phyloP scores from a whole-genome alignment of 2,888 invertebrate species.

The Dinocampus coccinellae region DNA sequence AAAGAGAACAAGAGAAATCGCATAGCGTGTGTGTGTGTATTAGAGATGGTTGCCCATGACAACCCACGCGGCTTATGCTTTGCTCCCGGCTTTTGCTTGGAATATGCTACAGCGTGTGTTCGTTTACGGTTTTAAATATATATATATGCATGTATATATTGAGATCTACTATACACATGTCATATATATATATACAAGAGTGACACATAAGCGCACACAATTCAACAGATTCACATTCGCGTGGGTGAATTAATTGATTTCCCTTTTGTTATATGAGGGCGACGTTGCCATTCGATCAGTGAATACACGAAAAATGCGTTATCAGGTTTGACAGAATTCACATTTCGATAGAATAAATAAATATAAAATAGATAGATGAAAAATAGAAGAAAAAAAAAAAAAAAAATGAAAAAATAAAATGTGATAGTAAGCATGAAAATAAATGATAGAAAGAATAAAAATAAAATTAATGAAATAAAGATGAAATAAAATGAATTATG shows the following conservation, averaged over 20 bases:
- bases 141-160: no score
- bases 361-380: background rate
- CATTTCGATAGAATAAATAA: slow-evolving; percentile 7
- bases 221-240: slow-evolving; percentile 34
- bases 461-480: background rate
- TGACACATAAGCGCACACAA: slow-evolving; percentile 20
- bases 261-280: slow-evolving; percentile 51
- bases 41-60: slow-evolving; percentile 63
- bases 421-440: no score
- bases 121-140: slow-evolving; percentile 19
- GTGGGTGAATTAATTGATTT: slow-evolving; percentile 63
- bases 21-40: slow-evolving; percentile 53
- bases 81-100: slow-evolving; percentile 29
- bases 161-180: background rate
- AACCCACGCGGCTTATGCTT: slow-evolving; percentile 58
- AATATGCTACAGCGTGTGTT: slow-evolving; percentile 34
- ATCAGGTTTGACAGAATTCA: slow-evolving; percentile 37
- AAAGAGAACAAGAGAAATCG: slow-evolving; percentile 36
- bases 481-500: background rate
- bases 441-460: no score
- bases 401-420: background rate
- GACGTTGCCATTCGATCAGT: slow-evolving; percentile 52
- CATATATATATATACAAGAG: background rate
- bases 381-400: background rate
- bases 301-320: slow-evolving; percentile 41